Base-by-base conservation (phyloP, 1,140 invertebrate genomes). In the Neodiprion lecontei region DNA sequence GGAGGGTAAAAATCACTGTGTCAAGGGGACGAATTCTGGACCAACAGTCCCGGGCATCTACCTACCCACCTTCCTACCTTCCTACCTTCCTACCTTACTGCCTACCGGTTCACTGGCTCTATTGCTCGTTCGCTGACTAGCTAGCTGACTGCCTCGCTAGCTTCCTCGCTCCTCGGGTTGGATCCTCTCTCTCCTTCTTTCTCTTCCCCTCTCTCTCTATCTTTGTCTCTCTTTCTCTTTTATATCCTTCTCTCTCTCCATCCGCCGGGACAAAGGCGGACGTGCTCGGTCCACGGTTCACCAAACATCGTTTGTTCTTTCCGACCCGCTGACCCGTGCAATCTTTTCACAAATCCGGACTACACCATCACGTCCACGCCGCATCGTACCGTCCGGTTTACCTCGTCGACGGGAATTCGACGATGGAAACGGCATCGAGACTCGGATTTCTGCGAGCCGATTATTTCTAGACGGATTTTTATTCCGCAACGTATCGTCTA, bases 331-430 rank as follows among this genome's bases (percentile, higher is more conserved):
- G 86, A 84, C 77, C 84, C 84, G 85, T 88, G 84, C 85, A 86
- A 88, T 87, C 86, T 87, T 88, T 88, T 88, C 85, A 84, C 85
- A 84, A 87, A 87, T 87, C 84, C 86, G 83, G 82, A 85, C 86
- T 87, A 87, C 85, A 82, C 79, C 83, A 78, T 75, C 77, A 80
- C 80, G 79, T 75, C 71, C 53, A 61, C 53, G 53, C 28, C 28
- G 28, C 28, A 40, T 40, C 28, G 28, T 40, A 40, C 28, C 28
- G 28, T 40, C 28, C 28, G 28, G 28, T 40, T 40, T 40, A 40
- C 28, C 28, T 40, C 28, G 28, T 40, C 28, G 28, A 40, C 28
- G 28, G 28, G 28, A 40, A 40, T 40, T 40, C 28, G 28, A 40
- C 28, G 28, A 5, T 2, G 28, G 28, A 40, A 40, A 40, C 28